Evolutionary conservation across 1,140 invertebrate species (phyloP).

Genomic region (Drosophila pseudoobscura): DNA sequence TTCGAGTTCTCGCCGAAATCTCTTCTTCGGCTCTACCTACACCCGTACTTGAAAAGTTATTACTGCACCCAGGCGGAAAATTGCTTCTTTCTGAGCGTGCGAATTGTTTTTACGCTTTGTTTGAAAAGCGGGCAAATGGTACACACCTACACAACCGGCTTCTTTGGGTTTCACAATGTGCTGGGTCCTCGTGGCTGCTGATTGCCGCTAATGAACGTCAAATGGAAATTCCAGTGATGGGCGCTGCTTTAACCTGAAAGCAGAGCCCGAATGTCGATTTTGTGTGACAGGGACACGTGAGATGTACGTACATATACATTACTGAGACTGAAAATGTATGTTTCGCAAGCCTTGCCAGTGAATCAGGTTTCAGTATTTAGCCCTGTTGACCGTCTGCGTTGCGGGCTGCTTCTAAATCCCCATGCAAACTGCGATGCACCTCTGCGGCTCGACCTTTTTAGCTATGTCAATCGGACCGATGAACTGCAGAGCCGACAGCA

Average conservation of each 20-base stretch:
- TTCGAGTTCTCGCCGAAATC: background rate
- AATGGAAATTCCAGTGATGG: conserved; percentile 60
- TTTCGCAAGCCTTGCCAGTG: background rate
- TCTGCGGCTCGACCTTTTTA: conserved; percentile 22
- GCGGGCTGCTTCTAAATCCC: conserved; percentile 8
- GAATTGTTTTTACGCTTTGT: conserved; percentile 35
- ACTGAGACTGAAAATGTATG: too few relatives aligned
- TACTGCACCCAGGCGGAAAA: conserved; percentile 60
- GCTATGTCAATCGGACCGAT: conserved; percentile 39
- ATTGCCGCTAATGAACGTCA: conserved; percentile 65
- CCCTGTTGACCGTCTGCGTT: conserved; percentile 29
- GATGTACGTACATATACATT: too few relatives aligned
- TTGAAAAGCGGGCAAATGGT: background rate
- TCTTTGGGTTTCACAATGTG: conserved; percentile 27
- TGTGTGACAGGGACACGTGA: too few relatives aligned
- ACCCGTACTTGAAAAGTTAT: conserved; percentile 51
- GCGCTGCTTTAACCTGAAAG: background rate
- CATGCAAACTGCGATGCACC: conserved; percentile 3
- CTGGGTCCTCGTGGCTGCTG: conserved; percentile 20
- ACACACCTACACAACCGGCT: background rate
- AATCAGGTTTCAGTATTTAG: conserved; percentile 42
- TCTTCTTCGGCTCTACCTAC: conserved; percentile 18
- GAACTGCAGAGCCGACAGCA: conserved; percentile 24
- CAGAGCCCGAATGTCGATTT: too few relatives aligned
- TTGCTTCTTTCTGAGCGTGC: conserved; percentile 54